Base-by-base conservation (phyloP, 2,888 invertebrate genomes). In the Rotaria sp. region DNA sequence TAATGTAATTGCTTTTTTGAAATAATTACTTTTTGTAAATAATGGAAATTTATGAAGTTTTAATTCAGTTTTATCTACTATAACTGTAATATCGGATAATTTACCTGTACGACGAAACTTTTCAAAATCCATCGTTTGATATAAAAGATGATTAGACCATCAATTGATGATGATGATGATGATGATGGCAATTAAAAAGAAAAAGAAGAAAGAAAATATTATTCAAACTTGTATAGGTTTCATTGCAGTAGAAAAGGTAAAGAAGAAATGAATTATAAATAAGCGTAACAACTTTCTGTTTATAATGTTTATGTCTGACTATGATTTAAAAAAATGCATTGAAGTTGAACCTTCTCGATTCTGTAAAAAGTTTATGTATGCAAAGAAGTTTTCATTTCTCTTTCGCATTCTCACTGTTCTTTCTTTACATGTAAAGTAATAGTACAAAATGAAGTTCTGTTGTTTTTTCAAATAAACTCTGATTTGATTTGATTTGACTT, bases 21-120 rank as follows among this genome's bases (percentile, higher is more conserved):
- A 90, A 88, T 89, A 90, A 80, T 90, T 90, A 0, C 90, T 90
- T 85, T 89, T 90, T 50, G 90, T 90, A 87, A 89, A 91, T 38
- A 91, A 88, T 7, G 91, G 91, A 87, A 91, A 91, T 87, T 89
- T 90, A 88, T 91, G 91, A 21, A 91, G 89, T 85, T 89, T 88
- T 87, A 90, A 90, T 85, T 90, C 89, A 30, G 85, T 59, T 8
- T 88, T 88, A 50, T 89, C 89, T 2, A 91, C 89, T 0, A 88
- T 87, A 2, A 91, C 90, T 11, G 89, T 89, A 26, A 91, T 89
- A 87, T 91, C 91, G 10, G 91, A 90, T 48, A 91, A 88, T 86
- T 91, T 91, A 15, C 91, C 91, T 30, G 87, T 87, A 21, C 85
- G 85, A 74, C 88, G 87, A 67, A 85, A 87, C 13, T 85, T 75